These are phyloP conservation scores for Sebastes oblongus DNA, from an alignment of 2,797 vertebrate species.

Conservation along the genomic window DNA sequence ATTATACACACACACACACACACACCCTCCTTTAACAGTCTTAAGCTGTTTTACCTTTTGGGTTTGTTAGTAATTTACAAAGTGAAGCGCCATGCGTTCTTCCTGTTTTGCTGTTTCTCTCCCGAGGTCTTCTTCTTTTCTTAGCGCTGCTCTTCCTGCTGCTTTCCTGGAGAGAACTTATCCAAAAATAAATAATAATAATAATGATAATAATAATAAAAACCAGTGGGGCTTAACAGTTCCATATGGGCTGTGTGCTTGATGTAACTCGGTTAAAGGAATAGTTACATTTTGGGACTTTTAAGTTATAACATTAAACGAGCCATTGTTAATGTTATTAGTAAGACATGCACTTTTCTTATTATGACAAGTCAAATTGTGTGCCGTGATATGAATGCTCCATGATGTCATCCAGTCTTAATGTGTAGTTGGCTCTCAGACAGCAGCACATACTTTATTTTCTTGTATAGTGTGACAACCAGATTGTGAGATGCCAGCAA, in stretches of 20 bases:
- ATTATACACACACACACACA: background rate
- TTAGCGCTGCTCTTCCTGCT: too few relatives aligned
- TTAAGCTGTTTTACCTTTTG: background rate
- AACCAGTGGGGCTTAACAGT: background rate
- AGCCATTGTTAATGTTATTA: too few relatives aligned
- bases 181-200: background rate
- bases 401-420: background rate
- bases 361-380: accelerated
- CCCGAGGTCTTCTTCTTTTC: too few relatives aligned
- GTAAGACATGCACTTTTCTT: too few relatives aligned
- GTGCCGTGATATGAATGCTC: background rate
- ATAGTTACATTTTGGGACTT: background rate
- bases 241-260: background rate
- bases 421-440: background rate
- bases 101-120: background rate
- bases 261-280: background rate
- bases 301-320: background rate
- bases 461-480: too few relatives aligned
- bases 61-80: background rate
- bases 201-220: background rate
- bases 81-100: background rate
- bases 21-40: background rate
- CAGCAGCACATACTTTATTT: background rate
- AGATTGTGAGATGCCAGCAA: too few relatives aligned
- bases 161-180: background rate